A percentile compares a stretch with the other conserved stretches of the same genome.
Conservation (phyloP, 2,113 vertebrate genomes). For the Percopsis transmontana region DNA sequence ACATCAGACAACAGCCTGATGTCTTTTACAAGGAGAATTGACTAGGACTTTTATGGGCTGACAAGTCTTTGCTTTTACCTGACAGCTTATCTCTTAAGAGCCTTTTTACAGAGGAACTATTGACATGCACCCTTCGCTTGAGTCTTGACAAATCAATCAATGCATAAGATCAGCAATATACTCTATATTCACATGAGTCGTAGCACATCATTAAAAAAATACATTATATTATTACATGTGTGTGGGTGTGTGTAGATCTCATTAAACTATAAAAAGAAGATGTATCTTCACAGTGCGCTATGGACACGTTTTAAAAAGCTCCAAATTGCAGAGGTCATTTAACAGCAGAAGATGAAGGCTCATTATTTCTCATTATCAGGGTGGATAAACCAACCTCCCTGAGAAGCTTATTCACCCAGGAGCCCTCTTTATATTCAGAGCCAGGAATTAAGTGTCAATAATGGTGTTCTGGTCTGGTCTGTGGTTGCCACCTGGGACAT, state of each 20-base stretch:
- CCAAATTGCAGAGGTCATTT: conserved; percentile 26
- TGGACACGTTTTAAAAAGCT: conserved; percentile 36
- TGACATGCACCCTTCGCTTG: no score
- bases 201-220: conserved; percentile 34
- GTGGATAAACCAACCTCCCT: conserved; percentile 7
- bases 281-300: conserved; percentile 28
- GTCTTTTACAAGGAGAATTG: neutral
- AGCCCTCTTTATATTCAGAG: neutral
- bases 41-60: neutral
- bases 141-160: no score
- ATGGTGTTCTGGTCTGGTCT: conserved; percentile 3
- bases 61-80: neutral
- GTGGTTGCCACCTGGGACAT: neutral
- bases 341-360: conserved; percentile 41
- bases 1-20: conserved; percentile 6
- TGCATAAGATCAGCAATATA: conserved; percentile 18
- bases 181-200: conserved; percentile 16
- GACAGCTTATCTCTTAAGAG: no score
- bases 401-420: conserved; percentile 10
- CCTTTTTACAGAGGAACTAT: no score
- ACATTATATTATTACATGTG: conserved; percentile 3
- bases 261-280: conserved; percentile 55
- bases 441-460: conserved; percentile 4
- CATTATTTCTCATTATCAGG: conserved; percentile 54
- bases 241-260: conserved; percentile 15